Base-by-base conservation (phyloP, 1,140 invertebrate species). In the Trichogramma pretiosum region DNA sequence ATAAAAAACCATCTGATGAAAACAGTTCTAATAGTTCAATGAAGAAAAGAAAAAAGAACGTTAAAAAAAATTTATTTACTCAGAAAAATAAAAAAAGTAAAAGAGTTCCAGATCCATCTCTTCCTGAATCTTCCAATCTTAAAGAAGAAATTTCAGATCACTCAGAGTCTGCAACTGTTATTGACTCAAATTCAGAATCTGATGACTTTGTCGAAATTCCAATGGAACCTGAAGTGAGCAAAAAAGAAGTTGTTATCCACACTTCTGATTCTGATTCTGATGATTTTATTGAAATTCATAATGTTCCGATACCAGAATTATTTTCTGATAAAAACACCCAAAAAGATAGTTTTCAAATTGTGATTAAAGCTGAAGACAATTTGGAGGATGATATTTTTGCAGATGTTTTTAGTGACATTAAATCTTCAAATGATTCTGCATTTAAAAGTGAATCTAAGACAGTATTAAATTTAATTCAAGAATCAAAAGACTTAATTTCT, bases 321-420 rank as follows among this genome's bases (percentile, higher is more conserved):
- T 7, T 36, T 18, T 16, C 39, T 1, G 42, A 23, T 13, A 26
- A 18, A 9, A 38, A 23, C 36, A 9, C 9, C 19, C 37, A 41
- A 9, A 44, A 34, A 24, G 22, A 55, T 36, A 36, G 28, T 42
- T 54, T 70, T 16, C 50, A 68, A 56, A 65, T 72, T 40, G 56
- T 48, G 14, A 53, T 72, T 10, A 62, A 60, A 42, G 48, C 55
- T 0, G 47, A 63, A 45, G 42, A 63, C 47, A 59, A 62, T 33
- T 48, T 65, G 48, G 64, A 79, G 30, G 77, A 85, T 60, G 83
- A 86, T 72, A 70, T 85, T 33, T 86, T 85, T 74, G 77, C 64
- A 0, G 65, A 68, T 37, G 33, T 68, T 39, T 68, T 67, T 42
- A 26, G 3, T 16, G 26, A 45, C 34, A 17, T n/a, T 26, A 19